Evolutionary conservation across 2,888 invertebrate species (phyloP).

Genomic region (Drosophila putrida): DNA sequence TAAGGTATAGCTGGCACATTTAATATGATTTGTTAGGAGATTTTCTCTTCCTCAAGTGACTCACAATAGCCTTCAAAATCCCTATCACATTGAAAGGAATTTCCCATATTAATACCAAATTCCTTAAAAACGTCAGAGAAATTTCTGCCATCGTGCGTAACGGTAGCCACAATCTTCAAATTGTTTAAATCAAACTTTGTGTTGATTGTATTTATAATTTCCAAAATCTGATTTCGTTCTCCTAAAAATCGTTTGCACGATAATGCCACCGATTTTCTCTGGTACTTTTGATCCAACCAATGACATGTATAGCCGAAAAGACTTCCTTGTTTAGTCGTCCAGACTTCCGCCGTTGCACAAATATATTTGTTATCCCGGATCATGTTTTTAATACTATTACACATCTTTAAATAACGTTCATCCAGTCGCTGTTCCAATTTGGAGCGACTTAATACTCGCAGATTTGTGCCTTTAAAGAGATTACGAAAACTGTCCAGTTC

Average conservation of each 20-base stretch:
- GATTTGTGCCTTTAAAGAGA: slow-evolving; percentile 37
- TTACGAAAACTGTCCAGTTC: slow-evolving; percentile 41
- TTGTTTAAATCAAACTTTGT: slow-evolving; percentile 34
- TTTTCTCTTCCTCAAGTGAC: background rate
- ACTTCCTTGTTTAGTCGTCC: slow-evolving; percentile 18
- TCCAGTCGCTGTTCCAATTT: slow-evolving; percentile 23
- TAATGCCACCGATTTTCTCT: slow-evolving; percentile 37
- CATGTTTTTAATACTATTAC: slow-evolving; percentile 13
- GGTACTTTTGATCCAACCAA: slow-evolving; percentile 45
- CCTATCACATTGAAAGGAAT: background rate
- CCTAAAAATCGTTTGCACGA: slow-evolving; percentile 30
- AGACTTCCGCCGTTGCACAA: slow-evolving; percentile 39
- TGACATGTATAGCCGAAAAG: slow-evolving; percentile 45
- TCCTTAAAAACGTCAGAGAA: slow-evolving; percentile 11
- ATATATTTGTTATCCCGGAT: slow-evolving; percentile 40
- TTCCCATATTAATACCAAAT: slow-evolving; percentile 27
- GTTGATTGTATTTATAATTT: slow-evolving; percentile 39
- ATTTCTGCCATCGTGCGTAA: slow-evolving; percentile 20
- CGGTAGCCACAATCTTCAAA: slow-evolving; percentile 39
- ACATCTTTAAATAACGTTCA: slow-evolving; percentile 36
- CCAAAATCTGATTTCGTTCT: slow-evolving; percentile 17
- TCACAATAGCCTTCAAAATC: background rate
- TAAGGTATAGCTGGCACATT: slow-evolving; percentile 34
- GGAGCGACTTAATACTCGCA: slow-evolving; percentile 30
- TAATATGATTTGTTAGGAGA: slow-evolving; percentile 32